Evolutionary conservation across 2,113 vertebrate species (phyloP), one percentile per base, ranked within the genome.

Genomic region (Charadrius vociferus): DNA sequence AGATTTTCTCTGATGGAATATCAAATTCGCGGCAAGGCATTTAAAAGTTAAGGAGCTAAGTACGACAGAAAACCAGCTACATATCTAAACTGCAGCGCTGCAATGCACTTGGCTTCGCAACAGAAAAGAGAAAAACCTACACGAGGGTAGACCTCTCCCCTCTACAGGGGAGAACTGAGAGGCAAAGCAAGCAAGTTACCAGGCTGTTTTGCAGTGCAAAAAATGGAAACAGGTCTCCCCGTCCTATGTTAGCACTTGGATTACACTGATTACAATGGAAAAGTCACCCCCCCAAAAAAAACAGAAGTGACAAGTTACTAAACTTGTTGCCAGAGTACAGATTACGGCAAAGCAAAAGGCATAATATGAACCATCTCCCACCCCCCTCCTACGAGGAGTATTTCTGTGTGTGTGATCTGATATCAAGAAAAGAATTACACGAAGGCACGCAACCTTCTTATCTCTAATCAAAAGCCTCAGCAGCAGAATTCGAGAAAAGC

Each of bases 11-110:
- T 89, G 77, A 93, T 65, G 66, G 30, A 74, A 58, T 55, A 83
- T 23, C 75, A 88, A 82, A 90, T 27, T 72, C 5, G 4, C 24
- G 90, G 58, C 73, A 93, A 89, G 52, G 47, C 52, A 85, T 56
- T 91, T 87, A 79, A 81, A 88, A 93, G 86, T 81, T 86, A 74
- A 81, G 62, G 75, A 94, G 29, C 37, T 81, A 81, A 86, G 70
- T 34, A 49, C 19, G 58, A 91, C 84, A 56, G 81, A 50, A 36
- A 49, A 71, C 1, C 58, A 90, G 71, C 79, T 56, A 41, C 14
- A 1, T 27, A 47, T 49, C 41, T 37, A 22, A 68, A 45, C 55
- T 56, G 49, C 18, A 70, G 45, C 0, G 0, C 37, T 62, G 55
- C 71, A 74, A n/a, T 10, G 14, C 39, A 65, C 62, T 49, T 49